Evolutionary conservation across 2,113 vertebrate genomes (phyloP).

Genomic region (Tachycineta bicolor): DNA sequence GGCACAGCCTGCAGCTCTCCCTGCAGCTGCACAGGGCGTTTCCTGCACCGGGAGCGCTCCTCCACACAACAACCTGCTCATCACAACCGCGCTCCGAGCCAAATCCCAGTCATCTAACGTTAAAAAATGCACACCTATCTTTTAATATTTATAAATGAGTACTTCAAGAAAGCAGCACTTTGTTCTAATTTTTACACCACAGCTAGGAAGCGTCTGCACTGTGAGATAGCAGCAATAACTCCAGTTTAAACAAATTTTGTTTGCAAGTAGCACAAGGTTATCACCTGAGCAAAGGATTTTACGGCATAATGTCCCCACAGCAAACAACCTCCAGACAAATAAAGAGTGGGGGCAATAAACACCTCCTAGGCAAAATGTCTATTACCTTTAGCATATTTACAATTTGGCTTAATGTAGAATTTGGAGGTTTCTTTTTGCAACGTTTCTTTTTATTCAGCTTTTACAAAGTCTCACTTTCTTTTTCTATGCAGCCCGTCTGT

Average conservation of each 20-base stretch:
- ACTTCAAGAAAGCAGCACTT: not conserved
- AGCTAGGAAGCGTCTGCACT: not conserved
- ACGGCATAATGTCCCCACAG: not conserved
- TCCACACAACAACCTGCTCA: not conserved
- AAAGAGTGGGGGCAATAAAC: not conserved
- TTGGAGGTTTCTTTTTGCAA: not conserved
- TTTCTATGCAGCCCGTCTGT: accelerated
- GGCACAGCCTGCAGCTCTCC: not conserved
- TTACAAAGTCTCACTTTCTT: not conserved
- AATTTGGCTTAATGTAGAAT: not conserved
- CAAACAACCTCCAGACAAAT: not conserved
- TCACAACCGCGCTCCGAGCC: not conserved
- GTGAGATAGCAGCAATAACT: not conserved
- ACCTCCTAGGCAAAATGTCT: not conserved
- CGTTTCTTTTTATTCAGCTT: not conserved
- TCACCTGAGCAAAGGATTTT: not conserved
- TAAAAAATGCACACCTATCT: not conserved
- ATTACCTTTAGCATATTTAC: not conserved
- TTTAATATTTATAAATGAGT: not conserved
- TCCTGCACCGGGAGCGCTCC: not conserved
- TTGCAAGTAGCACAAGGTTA: not conserved
- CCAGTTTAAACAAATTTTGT: not conserved
- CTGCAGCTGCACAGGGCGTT: not conserved
- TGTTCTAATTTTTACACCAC: not conserved
- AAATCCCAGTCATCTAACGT: not conserved